Evolutionary conservation across 2,888 invertebrate genomes (phyloP).

Genomic region (Eupithecia subumbrata): DNA sequence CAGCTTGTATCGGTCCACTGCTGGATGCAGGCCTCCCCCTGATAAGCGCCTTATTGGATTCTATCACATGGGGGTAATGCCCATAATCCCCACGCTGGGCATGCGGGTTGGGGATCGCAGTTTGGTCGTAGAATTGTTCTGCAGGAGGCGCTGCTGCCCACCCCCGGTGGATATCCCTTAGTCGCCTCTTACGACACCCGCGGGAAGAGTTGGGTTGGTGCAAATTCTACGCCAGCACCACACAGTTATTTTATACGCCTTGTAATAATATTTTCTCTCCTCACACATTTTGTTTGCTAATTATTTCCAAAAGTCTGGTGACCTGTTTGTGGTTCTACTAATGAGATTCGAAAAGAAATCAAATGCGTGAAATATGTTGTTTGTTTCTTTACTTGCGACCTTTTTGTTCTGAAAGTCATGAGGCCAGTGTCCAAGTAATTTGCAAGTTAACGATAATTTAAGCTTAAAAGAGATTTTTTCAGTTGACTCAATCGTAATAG

Average conservation of each 20-base stretch:
- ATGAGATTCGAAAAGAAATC: not conserved
- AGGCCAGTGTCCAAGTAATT: constrained; percentile 28
- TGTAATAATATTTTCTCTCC: not conserved
- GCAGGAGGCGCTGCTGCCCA: too few species aligned
- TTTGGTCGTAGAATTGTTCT: too few species aligned
- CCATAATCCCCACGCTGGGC: too few species aligned
- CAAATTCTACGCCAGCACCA: too few species aligned
- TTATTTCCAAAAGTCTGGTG: not conserved
- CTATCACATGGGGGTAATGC: too few species aligned
- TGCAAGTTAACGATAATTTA: constrained; percentile 22
- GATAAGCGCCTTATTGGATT: too few species aligned
- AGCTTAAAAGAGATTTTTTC: constrained; percentile 15
- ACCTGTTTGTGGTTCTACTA: not conserved
- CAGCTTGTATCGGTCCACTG: too few species aligned
- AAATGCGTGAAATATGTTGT: constrained; percentile 3
- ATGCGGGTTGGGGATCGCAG: too few species aligned
- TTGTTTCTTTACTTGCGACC: constrained; percentile 4
- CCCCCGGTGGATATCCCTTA: too few species aligned
- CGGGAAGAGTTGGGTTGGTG: too few species aligned
- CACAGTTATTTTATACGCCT: constrained; percentile 5
- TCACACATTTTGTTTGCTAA: not conserved
- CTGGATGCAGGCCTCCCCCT: too few species aligned
- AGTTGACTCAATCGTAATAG: constrained; percentile 26
- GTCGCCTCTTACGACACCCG: too few species aligned
- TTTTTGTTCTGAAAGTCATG: constrained; percentile 27